Evolutionary conservation across 2,113 vertebrate genomes (phyloP).

Genomic region (Rissa tridactyla): DNA sequence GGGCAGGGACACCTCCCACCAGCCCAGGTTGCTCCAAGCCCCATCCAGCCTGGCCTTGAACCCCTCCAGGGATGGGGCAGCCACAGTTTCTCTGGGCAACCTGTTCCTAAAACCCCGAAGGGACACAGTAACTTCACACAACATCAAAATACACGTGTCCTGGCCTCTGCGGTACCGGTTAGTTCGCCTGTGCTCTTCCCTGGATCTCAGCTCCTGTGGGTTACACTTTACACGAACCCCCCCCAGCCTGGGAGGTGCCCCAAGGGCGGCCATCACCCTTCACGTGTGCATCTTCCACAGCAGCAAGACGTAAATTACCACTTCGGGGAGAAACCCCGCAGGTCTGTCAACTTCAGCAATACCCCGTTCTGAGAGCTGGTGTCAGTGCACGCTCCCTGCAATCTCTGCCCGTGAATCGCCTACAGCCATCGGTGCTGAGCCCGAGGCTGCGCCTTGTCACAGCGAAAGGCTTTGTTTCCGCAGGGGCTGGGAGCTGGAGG

Average conservation of each 20-base stretch:
- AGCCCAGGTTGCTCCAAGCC: too few species aligned
- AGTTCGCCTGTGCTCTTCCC: background rate
- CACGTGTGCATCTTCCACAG: background rate
- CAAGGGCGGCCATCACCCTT: background rate
- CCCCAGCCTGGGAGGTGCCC: background rate
- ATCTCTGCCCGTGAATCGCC: background rate
- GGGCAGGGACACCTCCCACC: too few species aligned
- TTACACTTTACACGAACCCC: background rate
- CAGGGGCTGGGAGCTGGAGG: background rate
- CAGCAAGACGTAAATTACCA: accelerated
- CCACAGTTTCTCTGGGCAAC: too few species aligned
- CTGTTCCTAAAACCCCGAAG: background rate
- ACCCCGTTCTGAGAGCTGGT: accelerated
- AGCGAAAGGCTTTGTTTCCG: background rate
- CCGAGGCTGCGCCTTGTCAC: background rate
- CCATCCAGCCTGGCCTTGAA: too few species aligned
- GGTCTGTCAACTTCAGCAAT: background rate
- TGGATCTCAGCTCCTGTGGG: background rate
- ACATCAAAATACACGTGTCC: accelerated
- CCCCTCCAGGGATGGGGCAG: too few species aligned
- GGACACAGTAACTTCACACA: background rate
- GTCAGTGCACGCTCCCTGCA: background rate
- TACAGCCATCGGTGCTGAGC: background rate
- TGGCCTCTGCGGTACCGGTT: background rate
- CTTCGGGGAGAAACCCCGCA: background rate